Percentiles rank a stretch among this genome's conserved stretches.
Evolutionary conservation across 2,797 vertebrate species (phyloP).

Genomic region (Rousettus madagascariensis): DNA sequence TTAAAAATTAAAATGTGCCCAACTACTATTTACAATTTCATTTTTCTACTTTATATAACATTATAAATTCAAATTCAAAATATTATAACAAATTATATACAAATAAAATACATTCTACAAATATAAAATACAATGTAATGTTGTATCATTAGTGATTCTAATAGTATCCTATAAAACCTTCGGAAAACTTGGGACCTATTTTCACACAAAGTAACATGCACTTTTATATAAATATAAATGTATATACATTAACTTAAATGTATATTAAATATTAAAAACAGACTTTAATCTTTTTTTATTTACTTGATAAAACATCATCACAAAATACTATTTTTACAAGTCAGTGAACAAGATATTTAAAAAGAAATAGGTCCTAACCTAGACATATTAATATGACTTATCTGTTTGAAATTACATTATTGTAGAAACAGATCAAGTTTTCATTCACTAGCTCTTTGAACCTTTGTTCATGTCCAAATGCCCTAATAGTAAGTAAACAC

Average conservation of each 20-base stretch:
- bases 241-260: not conserved
- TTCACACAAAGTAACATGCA: not conserved
- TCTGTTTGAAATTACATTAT: conserved; percentile 82
- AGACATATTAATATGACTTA: conserved; percentile 25
- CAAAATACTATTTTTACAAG: not conserved
- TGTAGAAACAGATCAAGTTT: conserved; percentile 83
- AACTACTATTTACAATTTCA: not conserved
- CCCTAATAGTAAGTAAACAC: conserved; percentile 79
- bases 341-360: not conserved
- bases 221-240: not conserved
- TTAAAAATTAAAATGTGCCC: not conserved
- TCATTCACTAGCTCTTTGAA: conserved; percentile 81
- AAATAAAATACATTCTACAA: not conserved
- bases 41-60: not conserved
- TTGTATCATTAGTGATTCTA: not conserved
- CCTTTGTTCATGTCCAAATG: conserved; percentile 79
- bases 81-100: not conserved
- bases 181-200: not conserved
- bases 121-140: not conserved
- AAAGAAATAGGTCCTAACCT: not conserved
- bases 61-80: not conserved
- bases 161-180: not conserved
- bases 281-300: not conserved
- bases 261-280: not conserved
- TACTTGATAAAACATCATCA: not conserved